Evolutionary conservation across 2,888 invertebrate species (phyloP), one percentile per base, ranked within the genome.

Genomic region (Drosophila colorata): DNA sequence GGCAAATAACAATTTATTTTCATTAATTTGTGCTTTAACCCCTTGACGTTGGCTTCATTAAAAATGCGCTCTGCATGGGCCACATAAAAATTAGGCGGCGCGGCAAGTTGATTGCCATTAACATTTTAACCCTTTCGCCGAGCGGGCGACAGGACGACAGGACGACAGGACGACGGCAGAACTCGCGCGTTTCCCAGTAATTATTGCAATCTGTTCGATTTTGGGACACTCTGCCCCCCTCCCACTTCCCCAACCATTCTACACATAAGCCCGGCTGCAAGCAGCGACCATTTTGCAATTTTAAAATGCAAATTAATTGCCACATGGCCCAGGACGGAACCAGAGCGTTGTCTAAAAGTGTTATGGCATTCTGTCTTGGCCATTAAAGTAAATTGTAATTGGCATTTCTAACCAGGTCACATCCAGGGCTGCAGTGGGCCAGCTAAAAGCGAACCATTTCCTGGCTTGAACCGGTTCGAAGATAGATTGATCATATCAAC

Each of bases 231-330:
- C 16, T 4, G 31, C 13, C 8, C 5, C 2, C 52, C 28, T 13
- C 31, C 16, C 8, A 13, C 7, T 13, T 4, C 47, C 11, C 13
- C 37, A 7, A 8, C 13, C 37, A 7, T 9, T 9, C 2, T 9
- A 11, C n/a, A 40, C 38, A 23, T 44, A 48, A 40, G 28, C 43
- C 23, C 4, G 33, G 46, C 35, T 56, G 53, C 43, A 69, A 14
- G 41, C 49, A 20, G 65, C 69, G 59, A 58, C 46, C 71, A 64
- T 78, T 87, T 84, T 89, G 89, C 88, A 88, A 88, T 90, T 91
- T 90, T 74, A 82, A 89, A 88, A 90, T 90, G 91, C 89, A 91
- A 90, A 90, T 90, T 91, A 90, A 91, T 90, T 90, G 90, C 82
- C 70, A 82, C 87, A 88, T 86, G 84, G 84, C 86, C 88, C 86